phyloP scores from a whole-genome alignment of 2,113 vertebrate genomes.

The Nyctibius bracteatus region DNA sequence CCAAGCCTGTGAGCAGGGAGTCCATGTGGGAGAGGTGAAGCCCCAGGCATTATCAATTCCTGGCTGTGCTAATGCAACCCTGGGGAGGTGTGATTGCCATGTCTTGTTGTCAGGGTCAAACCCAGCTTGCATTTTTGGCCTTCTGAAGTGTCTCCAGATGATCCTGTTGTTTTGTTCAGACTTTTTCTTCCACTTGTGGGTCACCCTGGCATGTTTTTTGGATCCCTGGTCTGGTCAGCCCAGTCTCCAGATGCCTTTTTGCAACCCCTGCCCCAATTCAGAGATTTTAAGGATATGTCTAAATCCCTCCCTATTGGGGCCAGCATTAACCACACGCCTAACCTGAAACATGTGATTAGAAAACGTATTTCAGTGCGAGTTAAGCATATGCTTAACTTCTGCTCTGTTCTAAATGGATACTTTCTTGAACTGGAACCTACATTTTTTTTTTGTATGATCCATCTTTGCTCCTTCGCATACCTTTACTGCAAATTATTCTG shows the following conservation, averaged over 20 bases:
- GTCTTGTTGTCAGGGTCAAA: background rate
- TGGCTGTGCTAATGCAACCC: background rate
- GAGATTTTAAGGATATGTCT: background rate
- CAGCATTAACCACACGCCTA: background rate
- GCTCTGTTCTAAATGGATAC: constrained; percentile 9
- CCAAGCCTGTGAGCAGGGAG: background rate
- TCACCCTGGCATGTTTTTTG: background rate
- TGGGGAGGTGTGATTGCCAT: background rate
- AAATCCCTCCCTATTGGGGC: background rate
- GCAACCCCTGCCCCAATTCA: background rate
- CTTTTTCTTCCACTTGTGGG: background rate
- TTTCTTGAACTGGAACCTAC: constrained; percentile 25
- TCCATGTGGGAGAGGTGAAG: background rate
- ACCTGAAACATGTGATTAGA: constrained; percentile 3
- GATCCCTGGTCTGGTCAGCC: background rate
- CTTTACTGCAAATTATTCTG: background rate
- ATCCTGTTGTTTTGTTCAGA: background rate
- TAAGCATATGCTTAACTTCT: background rate
- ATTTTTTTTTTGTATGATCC: background rate
- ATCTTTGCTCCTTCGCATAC: background rate
- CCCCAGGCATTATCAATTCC: background rate
- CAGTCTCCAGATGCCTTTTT: background rate
- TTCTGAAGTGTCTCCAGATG: background rate
- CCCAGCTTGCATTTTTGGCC: background rate
- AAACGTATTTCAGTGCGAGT: constrained; percentile 14